Evolutionary conservation across 1,140 invertebrate genomes (phyloP), one percentile per base, ranked within the genome.

Genomic region (Caerostris darwini): DNA sequence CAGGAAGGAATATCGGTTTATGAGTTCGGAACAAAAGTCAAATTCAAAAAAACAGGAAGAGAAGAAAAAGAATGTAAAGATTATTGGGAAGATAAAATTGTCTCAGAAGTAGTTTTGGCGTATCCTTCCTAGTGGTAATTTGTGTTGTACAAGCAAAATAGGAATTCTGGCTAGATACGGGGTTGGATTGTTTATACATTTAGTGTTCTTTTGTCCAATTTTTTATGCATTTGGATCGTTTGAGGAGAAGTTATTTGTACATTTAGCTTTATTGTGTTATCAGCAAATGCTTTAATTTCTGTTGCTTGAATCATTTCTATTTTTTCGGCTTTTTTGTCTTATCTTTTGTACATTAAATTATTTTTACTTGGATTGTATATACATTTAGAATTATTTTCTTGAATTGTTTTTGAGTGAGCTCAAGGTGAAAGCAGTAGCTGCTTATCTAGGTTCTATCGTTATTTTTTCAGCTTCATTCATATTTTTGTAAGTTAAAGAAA

Each of bases 11-110:
- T 85, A 85, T 85, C 83, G 83, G 57, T 85, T 58, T 58, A 59
- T 85, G 83, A 85, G 83, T 85, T 85, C 19, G 83, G 83, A 56
- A 85, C 54, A 85, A 85, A 85, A 85, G 82, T 57, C 54, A 85
- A 77, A 77, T 77, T 77, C 71, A 50, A 77, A 77, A 77, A 77
- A 53, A 8, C 34, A 12, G 34, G 53, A 85, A 85, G 19, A 7
- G 6, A 56, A 50, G 6, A 85, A 85, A 85, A 85, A 85, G 6
- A 58, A 57, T 34, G 71, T 77, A 77, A 50, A 77, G 71, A 77
- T 77, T 77, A 77, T 77, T 77, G 71, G 71, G 71, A 77, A 50
- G 71, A 77, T 77, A 77, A 77, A 77, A 77, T 77, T 77, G 71
- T 77, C 71, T 7, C 53, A 77, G 71, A 77, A 77, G 71, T 77